Base-by-base conservation (phyloP, 2,888 invertebrate genomes). In the Tetropium fuscum region DNA sequence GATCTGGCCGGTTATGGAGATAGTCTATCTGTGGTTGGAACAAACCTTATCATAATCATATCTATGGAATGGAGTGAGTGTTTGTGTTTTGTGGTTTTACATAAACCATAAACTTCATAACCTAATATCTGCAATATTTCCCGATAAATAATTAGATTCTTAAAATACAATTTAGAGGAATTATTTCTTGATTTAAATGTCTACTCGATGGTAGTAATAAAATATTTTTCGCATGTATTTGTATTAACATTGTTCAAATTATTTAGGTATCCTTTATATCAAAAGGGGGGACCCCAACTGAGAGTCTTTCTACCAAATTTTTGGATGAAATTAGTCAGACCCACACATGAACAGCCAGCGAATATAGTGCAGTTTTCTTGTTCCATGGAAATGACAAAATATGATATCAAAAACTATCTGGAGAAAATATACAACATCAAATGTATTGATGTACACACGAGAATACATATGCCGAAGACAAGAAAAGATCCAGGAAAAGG, bases 261-360 rank as follows among this genome's bases (percentile, higher is more conserved):
- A 64, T 68, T 44, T 51, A 93, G 94, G 89, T 97, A 97, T 83
- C 97, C 97, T 1, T 76, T 96, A 25, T 97, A 94, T 81, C 92
- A 92, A 81, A 88, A 87, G 79, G 98, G 98, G 8, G 94, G 94
- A 80, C 98, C 98, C n/a, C 98, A 98, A 78, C 83, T 95, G 22
- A 84, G 98, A 58, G 87, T 98, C 6, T 97, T 95, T 81, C 83
- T 99, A 22, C 98, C 98, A 0, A 95, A 98, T 80, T 98, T 98
- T 83, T 98, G 96, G 95, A 89, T 99, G 90, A 98, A 97, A 83
- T 75, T 98, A 11, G 87, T 98, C 0, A 86, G 88, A 53, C 90
- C 94, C 1, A 74, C 79, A 2, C 81, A 84, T 13, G 85, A 85
- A 22, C 87, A 90, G 68, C 93, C 94, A 2, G 85, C 88, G 41